Percentiles rank a stretch among this genome's conserved stretches.
Evolutionary conservation across 64 coral and sea anemone species (phyloP).

Genomic region (Hydrozoanthus tunicans): DNA sequence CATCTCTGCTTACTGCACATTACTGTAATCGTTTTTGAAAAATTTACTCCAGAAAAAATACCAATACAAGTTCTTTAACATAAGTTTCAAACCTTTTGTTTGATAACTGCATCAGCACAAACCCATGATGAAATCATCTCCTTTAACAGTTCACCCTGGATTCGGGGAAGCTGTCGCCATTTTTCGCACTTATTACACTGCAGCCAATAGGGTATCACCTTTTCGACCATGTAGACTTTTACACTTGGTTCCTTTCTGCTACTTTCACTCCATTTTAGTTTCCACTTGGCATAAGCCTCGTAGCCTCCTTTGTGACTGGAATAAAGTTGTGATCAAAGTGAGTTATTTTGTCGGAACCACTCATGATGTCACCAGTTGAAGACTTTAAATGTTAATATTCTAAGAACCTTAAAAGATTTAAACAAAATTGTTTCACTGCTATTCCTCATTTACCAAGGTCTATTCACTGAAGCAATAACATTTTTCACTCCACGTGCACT

Average conservation of each 20-base stretch:
- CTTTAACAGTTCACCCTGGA: constrained; percentile 58
- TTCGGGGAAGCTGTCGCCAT: constrained; percentile 70
- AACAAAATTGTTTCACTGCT: too few species aligned
- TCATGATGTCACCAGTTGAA: background rate
- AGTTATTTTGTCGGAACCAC: background rate
- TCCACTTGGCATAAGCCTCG: constrained; percentile 87
- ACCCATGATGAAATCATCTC: constrained; percentile 68
- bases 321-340: background rate
- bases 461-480: too few species aligned
- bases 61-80: too few species aligned
- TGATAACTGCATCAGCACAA: constrained; percentile 32
- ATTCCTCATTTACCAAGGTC: too few species aligned
- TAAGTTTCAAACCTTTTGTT: background rate
- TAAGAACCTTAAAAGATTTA: too few species aligned
- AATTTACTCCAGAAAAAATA: too few species aligned
- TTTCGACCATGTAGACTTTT: constrained; percentile 90
- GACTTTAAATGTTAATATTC: too few species aligned
- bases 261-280: constrained; percentile 79
- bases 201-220: constrained; percentile 89
- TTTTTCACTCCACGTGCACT: too few species aligned
- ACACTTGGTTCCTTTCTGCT: constrained; percentile 82
- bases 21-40: too few species aligned
- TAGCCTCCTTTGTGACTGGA: constrained; percentile 90
- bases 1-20: too few species aligned
- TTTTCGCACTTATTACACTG: constrained; percentile 82